A percentile compares a stretch with the other conserved stretches of the same genome.
Conservation (phyloP, 2,113 vertebrate genomes). For the Cochlearius cochlearius region DNA sequence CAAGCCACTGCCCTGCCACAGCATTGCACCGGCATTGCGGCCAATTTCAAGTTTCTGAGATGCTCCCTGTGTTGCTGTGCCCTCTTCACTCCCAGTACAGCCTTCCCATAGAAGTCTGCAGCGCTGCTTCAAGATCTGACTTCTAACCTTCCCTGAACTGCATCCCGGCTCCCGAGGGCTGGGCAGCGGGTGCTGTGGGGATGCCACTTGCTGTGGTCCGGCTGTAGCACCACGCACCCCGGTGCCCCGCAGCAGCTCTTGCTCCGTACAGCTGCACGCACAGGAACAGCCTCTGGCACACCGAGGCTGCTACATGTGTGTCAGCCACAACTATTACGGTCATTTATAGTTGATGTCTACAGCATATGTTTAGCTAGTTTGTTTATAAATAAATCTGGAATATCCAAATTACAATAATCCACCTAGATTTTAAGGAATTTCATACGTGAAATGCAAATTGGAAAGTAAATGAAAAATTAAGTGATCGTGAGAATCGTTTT, state of each 20-base stretch:
- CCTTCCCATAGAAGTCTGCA: background rate
- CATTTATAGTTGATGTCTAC: background rate
- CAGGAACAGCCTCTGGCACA: background rate
- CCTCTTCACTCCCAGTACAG: background rate
- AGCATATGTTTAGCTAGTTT: background rate
- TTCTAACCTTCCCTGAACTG: background rate
- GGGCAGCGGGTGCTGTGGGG: background rate
- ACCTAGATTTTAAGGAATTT: background rate
- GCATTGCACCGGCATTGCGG: background rate
- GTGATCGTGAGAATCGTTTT: background rate
- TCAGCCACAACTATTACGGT: background rate
- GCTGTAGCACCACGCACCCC: background rate
- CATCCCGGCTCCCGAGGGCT: fast-evolving
- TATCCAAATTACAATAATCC: background rate
- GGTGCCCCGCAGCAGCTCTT: background rate
- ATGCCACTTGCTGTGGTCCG: background rate
- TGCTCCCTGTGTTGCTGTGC: background rate
- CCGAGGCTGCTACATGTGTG: background rate
- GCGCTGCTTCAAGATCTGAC: background rate
- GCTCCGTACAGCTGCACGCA: fast-evolving
- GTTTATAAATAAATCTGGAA: constrained; percentile 1
- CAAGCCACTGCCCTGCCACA: background rate
- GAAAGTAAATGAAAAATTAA: constrained; percentile 49
- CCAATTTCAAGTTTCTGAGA: background rate
- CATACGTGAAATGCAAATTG: background rate